Evolutionary conservation across 2,113 vertebrate species (phyloP).

Genomic region (Gallinago media): DNA sequence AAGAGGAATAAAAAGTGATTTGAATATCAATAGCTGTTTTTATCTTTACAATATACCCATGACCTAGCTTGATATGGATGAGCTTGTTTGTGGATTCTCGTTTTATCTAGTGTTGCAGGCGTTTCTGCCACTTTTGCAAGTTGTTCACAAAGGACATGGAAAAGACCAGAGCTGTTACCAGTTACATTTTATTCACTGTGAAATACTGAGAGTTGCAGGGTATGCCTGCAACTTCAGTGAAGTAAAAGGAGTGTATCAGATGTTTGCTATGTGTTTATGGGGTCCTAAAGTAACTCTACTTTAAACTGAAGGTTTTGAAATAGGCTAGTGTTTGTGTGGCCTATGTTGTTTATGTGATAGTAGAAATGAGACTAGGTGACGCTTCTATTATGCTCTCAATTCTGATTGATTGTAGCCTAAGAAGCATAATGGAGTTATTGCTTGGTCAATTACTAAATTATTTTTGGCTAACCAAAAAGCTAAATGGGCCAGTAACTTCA

Average conservation of each 20-base stretch:
- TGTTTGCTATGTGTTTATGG: neutral
- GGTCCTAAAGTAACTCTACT: neutral
- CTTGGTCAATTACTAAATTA: neutral
- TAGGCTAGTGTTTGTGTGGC: neutral
- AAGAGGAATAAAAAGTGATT: constrained; percentile 43
- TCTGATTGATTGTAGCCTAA: neutral
- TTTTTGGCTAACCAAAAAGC: neutral
- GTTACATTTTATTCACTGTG: neutral
- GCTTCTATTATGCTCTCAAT: neutral
- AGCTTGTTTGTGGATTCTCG: constrained; percentile 3
- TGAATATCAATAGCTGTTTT: constrained; percentile 27
- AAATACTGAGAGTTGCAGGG: neutral
- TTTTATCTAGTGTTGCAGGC: neutral
- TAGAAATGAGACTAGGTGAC: neutral
- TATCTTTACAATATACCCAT: constrained; percentile 6
- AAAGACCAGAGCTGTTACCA: neutral
- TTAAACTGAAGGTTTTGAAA: neutral
- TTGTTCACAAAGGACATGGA: neutral
- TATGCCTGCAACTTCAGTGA: neutral
- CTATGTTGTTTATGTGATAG: rapidly evolving
- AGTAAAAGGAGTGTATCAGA: neutral
- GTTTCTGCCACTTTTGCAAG: neutral
- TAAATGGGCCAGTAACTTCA: neutral
- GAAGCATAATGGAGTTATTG: neutral
- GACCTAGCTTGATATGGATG: constrained; percentile 16